Conservation (phyloP, 2,888 invertebrate species). For the Drosophila birchii region DNA sequence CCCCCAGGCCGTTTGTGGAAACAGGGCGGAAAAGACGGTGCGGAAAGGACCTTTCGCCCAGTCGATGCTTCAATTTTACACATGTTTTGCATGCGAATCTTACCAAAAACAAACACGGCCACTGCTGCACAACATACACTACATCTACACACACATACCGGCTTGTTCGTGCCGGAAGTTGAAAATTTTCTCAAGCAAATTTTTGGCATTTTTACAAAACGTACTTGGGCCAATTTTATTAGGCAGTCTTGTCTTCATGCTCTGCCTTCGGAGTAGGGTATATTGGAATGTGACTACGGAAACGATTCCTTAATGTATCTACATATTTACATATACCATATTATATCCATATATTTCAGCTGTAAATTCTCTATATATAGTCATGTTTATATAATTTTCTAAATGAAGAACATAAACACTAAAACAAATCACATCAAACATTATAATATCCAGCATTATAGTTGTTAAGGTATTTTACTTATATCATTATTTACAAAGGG, state of each 20-base stretch:
- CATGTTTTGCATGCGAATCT: conserved; percentile 63
- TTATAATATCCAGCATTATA: no score
- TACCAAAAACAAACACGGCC: conserved; percentile 44
- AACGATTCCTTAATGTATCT: background rate
- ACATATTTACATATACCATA: no score
- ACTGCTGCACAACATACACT: conserved; percentile 5
- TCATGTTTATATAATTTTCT: no score
- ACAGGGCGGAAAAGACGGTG: conserved; percentile 10
- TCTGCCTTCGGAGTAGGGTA: background rate
- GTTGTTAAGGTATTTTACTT: background rate
- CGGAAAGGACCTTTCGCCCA: conserved; percentile 27
- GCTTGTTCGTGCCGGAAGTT: conserved; percentile 66
- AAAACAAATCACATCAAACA: no score
- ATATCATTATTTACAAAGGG: background rate
- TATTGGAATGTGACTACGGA: background rate
- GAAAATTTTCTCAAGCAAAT: conserved; percentile 69
- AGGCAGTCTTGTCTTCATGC: conserved; percentile 44
- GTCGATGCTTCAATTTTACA: conserved; percentile 54
- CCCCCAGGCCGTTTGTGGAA: background rate
- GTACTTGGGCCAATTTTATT: conserved; percentile 73
- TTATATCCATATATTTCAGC: no score
- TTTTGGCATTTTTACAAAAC: conserved; percentile 74
- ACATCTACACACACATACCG: background rate
- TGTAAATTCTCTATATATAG: background rate
- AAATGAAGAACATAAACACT: no score